Evolutionary conservation across 2,797 vertebrate species (phyloP).

Genomic region (Alosa sapidissima): DNA sequence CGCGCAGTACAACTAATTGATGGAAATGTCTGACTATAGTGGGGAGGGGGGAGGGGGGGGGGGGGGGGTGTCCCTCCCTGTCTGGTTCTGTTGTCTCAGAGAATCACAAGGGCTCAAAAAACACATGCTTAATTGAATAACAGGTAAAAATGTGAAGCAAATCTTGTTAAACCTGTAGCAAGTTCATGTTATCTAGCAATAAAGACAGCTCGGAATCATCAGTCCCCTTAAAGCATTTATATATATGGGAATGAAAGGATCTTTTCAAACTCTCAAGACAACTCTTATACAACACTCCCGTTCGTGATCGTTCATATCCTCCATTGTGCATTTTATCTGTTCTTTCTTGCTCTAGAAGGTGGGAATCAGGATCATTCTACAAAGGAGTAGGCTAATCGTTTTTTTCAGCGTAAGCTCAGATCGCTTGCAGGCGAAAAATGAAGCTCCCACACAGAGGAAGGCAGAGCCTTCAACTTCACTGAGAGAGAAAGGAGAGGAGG

Average conservation of each 20-base stretch:
- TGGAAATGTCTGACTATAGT: not conserved
- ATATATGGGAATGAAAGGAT: not conserved
- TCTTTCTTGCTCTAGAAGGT: not conserved
- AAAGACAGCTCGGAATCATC: not conserved
- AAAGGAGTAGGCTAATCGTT: not conserved
- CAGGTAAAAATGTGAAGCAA: not conserved
- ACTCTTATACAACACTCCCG: not conserved
- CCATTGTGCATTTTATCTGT: not conserved
- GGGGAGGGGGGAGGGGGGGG: not conserved
- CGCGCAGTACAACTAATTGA: not conserved
- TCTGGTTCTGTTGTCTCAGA: not conserved
- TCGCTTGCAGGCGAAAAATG: no score
- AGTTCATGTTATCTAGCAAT: not conserved
- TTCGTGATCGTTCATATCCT: not conserved
- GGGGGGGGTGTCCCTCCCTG: no score
- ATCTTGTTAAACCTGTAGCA: not conserved
- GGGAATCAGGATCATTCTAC: not conserved
- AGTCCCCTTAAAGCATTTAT: not conserved
- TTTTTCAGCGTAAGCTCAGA: not conserved
- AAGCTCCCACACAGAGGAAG: no score
- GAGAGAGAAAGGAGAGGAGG: not conserved
- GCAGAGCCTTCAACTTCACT: no score
- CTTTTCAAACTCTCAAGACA: not conserved
- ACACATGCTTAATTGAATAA: not conserved
- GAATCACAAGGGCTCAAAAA: not conserved